Evolutionary conservation across 2,888 invertebrate species (phyloP).

Genomic region (Chymomyza caudatula): DNA sequence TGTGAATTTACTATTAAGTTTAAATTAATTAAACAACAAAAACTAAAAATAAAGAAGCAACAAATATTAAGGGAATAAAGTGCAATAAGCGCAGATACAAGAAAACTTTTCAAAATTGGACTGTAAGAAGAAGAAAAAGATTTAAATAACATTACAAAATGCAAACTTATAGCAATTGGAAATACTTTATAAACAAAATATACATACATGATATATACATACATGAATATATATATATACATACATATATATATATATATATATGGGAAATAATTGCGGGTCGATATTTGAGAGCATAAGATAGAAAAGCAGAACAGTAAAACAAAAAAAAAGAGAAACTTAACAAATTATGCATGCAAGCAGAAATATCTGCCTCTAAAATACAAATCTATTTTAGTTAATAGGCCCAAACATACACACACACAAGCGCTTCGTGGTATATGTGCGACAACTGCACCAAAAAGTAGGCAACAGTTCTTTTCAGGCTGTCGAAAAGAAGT

Average conservation of each 20-base stretch:
- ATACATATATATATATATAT: constrained; percentile 31
- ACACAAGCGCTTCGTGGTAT: not conserved
- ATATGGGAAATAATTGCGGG: constrained; percentile 41
- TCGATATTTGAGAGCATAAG: constrained; percentile 18
- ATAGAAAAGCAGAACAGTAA: constrained; percentile 10
- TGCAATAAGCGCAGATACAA: constrained; percentile 29
- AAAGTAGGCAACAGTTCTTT: constrained; percentile 29
- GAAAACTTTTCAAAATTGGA: constrained; percentile 37
- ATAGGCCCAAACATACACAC: constrained; percentile 11
- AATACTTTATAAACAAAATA: constrained; percentile 65
- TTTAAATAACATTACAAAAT: constrained; percentile 56
- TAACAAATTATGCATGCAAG: constrained; percentile 28
- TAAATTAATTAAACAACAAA: constrained; percentile 32
- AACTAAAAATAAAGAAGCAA: constrained; percentile 14
- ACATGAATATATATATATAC: constrained; percentile 36
- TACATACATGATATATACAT: constrained; percentile 4
- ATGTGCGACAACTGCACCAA: constrained; percentile 17
- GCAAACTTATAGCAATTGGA: constrained; percentile 72
- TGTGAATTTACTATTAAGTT: constrained; percentile 65
- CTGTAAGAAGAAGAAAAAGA: constrained; percentile 33
- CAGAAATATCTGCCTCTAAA: constrained; percentile 8
- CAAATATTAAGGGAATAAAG: constrained; percentile 21
- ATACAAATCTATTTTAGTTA: constrained; percentile 6
- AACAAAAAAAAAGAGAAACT: constrained; percentile 14
- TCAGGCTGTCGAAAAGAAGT: constrained; percentile 6